Evolutionary conservation across 1,140 invertebrate genomes (phyloP).

Genomic region (Lasaia peninsularis): DNA sequence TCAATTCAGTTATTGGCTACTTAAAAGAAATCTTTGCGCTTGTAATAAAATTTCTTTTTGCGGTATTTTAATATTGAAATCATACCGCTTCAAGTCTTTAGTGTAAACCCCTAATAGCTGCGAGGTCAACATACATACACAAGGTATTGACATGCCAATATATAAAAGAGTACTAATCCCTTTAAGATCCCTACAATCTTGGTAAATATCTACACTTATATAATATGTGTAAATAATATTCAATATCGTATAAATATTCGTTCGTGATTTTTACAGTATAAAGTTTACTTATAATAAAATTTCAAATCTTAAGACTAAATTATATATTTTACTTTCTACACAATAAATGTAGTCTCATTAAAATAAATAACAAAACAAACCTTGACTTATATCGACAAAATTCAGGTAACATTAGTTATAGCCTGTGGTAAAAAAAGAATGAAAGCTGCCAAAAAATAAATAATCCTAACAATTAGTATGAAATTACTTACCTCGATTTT

Average conservation of each 20-base stretch:
- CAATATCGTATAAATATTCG: conserved; percentile 9
- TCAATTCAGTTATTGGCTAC: too few species aligned
- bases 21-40: too few species aligned
- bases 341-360: not conserved
- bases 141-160: not conserved
- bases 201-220: conserved; percentile 4
- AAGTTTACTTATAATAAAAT: not conserved
- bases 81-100: too few species aligned
- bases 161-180: conserved; percentile 1
- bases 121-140: not conserved
- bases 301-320: not conserved
- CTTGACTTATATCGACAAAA: conserved; percentile 2
- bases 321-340: not conserved
- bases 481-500: conserved; percentile 8
- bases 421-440: not conserved
- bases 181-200: not conserved
- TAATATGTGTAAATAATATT: not conserved
- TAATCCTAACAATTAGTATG: conserved; percentile 8
- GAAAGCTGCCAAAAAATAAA: conserved; percentile 10
- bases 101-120: not conserved
- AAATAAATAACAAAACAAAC: conserved; percentile 2
- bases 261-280: conserved; percentile 4
- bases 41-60: too few species aligned
- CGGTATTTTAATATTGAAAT: too few species aligned
- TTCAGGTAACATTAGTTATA: conserved; percentile 9